phyloP scores from a whole-genome alignment of 2,888 invertebrate genomes.

The Thecocarcelia acutangulata region DNA sequence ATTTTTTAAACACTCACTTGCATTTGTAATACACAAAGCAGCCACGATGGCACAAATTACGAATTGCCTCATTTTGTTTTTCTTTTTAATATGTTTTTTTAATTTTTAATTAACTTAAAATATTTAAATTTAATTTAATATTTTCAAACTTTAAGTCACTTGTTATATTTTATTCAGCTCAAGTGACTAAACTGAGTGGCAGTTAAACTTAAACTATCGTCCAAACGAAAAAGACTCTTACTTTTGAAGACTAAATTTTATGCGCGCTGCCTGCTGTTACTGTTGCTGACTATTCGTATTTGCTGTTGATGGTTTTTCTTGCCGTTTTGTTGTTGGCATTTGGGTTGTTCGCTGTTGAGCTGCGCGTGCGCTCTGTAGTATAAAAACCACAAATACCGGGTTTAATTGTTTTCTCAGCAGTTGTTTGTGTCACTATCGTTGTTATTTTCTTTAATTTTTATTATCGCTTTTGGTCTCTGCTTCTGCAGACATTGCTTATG shows the following conservation, averaged over 20 bases:
- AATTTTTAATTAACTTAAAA: constrained; percentile 45
- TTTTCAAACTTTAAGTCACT: constrained; percentile 42
- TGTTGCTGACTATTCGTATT: constrained; percentile 9
- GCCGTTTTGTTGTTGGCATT: constrained; percentile 39
- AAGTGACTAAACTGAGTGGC: constrained; percentile 74
- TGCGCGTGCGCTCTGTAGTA: constrained; percentile 64
- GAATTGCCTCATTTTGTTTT: constrained; percentile 78
- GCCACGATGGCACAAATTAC: constrained; percentile 79
- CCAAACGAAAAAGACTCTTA: constrained; percentile 77
- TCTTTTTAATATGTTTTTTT: constrained; percentile 60
- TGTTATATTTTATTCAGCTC: constrained; percentile 38
- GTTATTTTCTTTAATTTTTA: constrained; percentile 33
- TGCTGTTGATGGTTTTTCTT: constrained; percentile 6
- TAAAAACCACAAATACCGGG: constrained; percentile 61
- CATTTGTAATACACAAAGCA: constrained; percentile 77
- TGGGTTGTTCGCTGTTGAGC: constrained; percentile 53
- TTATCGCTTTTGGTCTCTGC: constrained; percentile 15
- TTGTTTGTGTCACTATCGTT: constrained; percentile 41
- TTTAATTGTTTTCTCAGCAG: constrained; percentile 54
- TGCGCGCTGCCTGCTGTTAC: constrained; percentile 14
- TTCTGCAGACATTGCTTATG: constrained; percentile 23
- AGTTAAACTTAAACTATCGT: constrained; percentile 81
- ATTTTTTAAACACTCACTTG: constrained; percentile 78
- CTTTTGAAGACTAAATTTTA: constrained; percentile 80
- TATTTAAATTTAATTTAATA: constrained; percentile 44